Evolutionary conservation across 2,888 invertebrate species (phyloP), one percentile per base, ranked within the genome.

Genomic region (Carabus problematicus): DNA sequence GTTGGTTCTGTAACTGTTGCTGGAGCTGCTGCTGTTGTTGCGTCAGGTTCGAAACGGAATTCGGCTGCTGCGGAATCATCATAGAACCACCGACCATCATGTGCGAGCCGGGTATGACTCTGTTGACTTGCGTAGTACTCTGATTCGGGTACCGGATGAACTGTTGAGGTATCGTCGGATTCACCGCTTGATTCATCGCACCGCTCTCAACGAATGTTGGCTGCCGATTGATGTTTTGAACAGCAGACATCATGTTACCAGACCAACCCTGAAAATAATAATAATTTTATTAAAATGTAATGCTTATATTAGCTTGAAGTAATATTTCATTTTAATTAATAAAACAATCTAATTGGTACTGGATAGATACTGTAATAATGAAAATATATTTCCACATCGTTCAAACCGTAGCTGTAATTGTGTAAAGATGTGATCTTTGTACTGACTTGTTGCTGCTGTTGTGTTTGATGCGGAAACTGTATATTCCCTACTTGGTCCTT

Each of bases 11-110:
- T 40, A 73, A 72, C 41, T 73, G 70, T 16, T 73, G 59, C 18
- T 73, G 73, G 49, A 73, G 74, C 19, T 75, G 74, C 56, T 73
- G 71, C 61, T 72, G 71, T 70, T 72, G 74, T 9, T 70, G 70
- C 1, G 14, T 19, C 4, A 52, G 19, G 14, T 71, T n/a, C 45
- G 54, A 18, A n/a, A 42, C 40, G 69, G 74, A 76, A 72, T 76
- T 76, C 40, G 79, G 75, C 66, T 81, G 82, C 55, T 79, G 76
- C 70, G 81, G 78, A 19, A 79, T 74, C 61, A 82, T 81, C 66
- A 79, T 74, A 4, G 77, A 73, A 70, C 79, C 79, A 54, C 76
- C 73, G 16, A 78, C 72, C 12, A 79, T 74, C 71, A 78, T 71
- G 2, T 77, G 77, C 12, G 77, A 75, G 58, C 75, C 76, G 60